Evolutionary conservation across 2,888 invertebrate genomes (phyloP).

Genomic region (Acanthococcus lagerstroemiae): DNA sequence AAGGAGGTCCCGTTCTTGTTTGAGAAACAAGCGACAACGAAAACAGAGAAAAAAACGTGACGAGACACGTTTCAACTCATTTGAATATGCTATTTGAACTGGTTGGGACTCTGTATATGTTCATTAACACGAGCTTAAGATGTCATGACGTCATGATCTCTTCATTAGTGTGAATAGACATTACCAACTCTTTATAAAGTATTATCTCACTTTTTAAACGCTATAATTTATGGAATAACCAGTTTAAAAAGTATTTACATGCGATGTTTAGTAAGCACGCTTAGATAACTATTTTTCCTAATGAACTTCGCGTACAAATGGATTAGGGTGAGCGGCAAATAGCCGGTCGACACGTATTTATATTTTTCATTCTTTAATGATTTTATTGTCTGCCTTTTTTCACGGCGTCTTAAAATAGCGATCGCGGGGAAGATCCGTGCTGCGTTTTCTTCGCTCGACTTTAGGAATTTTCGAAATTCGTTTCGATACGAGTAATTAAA

Average conservation of each 20-base stretch:
- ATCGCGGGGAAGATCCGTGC: too few relatives aligned
- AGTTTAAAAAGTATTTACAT: constrained; percentile 28
- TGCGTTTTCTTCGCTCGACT: too few relatives aligned
- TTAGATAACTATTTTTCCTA: constrained; percentile 22
- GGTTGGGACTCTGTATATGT: constrained; percentile 25
- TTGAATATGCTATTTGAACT: constrained; percentile 27
- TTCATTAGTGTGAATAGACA: constrained; percentile 31
- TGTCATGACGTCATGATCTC: constrained; percentile 31
- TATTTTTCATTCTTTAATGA: constrained; percentile 4
- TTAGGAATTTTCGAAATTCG: background rate
- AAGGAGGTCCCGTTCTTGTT: too few relatives aligned
- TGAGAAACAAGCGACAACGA: background rate
- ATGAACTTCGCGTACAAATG: constrained; percentile 26
- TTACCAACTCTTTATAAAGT: constrained; percentile 20
- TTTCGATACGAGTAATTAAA: constrained; percentile 19
- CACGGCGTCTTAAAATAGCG: too few relatives aligned
- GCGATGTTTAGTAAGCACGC: constrained; percentile 30
- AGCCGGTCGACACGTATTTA: background rate
- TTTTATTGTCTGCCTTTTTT: background rate
- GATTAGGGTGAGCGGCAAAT: constrained; percentile 4
- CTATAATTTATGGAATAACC: constrained; percentile 29
- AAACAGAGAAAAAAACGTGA: constrained; percentile 22
- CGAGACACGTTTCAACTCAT: constrained; percentile 28
- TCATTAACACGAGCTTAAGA: constrained; percentile 30
- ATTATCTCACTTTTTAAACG: constrained; percentile 29